A percentile compares a stretch with the other conserved stretches of the same genome.
Conservation (phyloP, 2,113 vertebrate genomes). For the Sapayoa aenigma region DNA sequence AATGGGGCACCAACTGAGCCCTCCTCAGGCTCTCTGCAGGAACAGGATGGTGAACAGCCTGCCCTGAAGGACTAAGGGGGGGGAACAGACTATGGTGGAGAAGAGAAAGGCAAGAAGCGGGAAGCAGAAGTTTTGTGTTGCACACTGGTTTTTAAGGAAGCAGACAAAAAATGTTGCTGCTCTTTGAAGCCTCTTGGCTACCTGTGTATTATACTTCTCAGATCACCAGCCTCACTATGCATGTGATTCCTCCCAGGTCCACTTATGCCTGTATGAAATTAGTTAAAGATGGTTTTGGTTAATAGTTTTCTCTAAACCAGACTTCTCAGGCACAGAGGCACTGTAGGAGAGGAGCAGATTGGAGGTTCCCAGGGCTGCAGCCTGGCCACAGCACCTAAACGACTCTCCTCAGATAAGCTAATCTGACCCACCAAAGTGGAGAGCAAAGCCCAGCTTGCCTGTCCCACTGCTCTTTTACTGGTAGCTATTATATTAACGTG, state of each 20-base stretch:
- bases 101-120: neutral
- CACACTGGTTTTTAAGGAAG: neutral
- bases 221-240: neutral
- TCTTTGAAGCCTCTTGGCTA: neutral
- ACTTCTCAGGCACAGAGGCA: neutral
- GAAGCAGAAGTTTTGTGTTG: neutral
- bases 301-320: neutral
- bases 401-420: neutral
- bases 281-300: neutral
- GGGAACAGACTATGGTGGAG: neutral
- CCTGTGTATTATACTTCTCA: neutral
- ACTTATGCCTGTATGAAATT: neutral
- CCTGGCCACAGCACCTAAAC: neutral
- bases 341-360: neutral
- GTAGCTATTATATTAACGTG: neutral
- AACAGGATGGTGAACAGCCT: neutral
- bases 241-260: neutral
- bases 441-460: slow-evolving; percentile 15
- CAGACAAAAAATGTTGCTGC: neutral
- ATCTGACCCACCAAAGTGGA: neutral
- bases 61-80: neutral
- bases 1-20: neutral
- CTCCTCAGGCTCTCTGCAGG: neutral
- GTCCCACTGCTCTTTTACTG: neutral
- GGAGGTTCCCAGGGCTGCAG: neutral